A percentile compares a stretch with the other conserved stretches of the same genome.
phyloP scores from a whole-genome alignment of 2,888 invertebrate genomes.

The Luperina nickerlii region DNA sequence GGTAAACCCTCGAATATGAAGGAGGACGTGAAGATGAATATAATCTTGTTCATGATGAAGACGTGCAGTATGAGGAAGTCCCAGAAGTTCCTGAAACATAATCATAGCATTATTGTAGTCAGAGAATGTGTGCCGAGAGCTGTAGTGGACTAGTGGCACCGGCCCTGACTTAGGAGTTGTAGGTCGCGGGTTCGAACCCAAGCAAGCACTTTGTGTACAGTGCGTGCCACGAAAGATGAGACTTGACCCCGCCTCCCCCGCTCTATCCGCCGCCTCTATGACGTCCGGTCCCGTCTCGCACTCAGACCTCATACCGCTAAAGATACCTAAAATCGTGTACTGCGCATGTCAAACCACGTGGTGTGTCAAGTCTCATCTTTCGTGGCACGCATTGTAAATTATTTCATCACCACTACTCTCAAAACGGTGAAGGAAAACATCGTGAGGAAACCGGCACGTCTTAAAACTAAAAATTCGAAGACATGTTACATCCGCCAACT shows the following conservation, averaged over 20 bases:
- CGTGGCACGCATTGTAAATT: no score
- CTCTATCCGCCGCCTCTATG: no score
- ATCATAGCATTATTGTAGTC: background rate
- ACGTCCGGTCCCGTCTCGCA: no score
- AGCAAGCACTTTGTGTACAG: background rate
- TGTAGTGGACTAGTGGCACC: background rate
- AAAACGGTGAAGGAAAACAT: background rate
- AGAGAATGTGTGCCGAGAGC: background rate
- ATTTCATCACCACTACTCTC: no score
- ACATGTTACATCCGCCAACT: background rate
- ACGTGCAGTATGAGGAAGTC: constrained; percentile 47
- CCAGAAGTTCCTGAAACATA: constrained; percentile 56
- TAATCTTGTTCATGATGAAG: constrained; percentile 45
- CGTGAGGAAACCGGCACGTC: background rate
- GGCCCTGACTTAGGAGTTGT: background rate
- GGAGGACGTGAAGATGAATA: constrained; percentile 48
- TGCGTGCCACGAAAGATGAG: no score
- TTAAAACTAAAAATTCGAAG: background rate
- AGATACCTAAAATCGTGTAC: no score
- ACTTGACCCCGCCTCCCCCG: no score
- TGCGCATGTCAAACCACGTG: no score
- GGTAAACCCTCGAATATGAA: constrained; percentile 37
- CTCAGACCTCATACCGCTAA: no score
- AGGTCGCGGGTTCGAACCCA: background rate
- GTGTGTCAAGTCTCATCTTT: no score